Percentiles rank a stretch among this genome's conserved stretches.
These are phyloP conservation scores for Troides helena DNA, from an alignment of 2,888 invertebrate genomes.

Conservation along the genomic window DNA sequence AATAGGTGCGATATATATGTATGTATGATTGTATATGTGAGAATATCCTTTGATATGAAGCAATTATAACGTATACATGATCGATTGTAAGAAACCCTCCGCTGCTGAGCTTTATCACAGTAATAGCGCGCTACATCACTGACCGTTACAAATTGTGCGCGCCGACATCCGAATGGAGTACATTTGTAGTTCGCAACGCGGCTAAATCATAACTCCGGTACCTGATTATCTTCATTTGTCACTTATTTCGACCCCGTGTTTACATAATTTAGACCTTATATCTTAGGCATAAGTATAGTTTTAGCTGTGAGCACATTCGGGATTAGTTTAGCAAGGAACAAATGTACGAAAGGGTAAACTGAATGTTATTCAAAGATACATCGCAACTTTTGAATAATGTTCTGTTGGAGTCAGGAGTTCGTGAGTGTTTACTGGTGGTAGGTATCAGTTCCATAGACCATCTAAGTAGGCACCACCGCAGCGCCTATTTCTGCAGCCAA, in stretches of 20 bases:
- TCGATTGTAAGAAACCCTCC: conserved; percentile 11
- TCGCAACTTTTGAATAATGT: too few relatives aligned
- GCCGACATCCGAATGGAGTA: conserved; percentile 40
- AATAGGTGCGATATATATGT: too few relatives aligned
- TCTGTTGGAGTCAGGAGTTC: too few relatives aligned
- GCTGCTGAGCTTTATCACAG: conserved; percentile 42
- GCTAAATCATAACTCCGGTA: conserved; percentile 49
- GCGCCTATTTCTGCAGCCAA: too few relatives aligned
- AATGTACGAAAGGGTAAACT: conserved; percentile 10
- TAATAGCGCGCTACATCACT: conserved; percentile 41
- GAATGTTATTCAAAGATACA: background rate
- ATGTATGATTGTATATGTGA: too few relatives aligned
- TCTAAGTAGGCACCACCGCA: too few relatives aligned
- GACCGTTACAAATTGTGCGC: conserved; percentile 48
- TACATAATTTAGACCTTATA: conserved; percentile 24
- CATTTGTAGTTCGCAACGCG: conserved; percentile 45
- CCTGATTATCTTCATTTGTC: conserved; percentile 42
- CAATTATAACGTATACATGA: conserved; percentile 9
- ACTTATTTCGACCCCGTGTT: conserved; percentile 23
- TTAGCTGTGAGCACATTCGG: background rate
- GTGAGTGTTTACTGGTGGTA: too few relatives aligned
- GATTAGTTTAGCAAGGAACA: conserved; percentile 9
- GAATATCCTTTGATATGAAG: too few relatives aligned
- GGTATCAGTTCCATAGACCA: too few relatives aligned
- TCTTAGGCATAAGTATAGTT: background rate